A percentile compares a stretch with the other conserved stretches of the same genome.
phyloP scores from a whole-genome alignment of 1,140 invertebrate genomes.

The Gonatopus flavifemur region DNA sequence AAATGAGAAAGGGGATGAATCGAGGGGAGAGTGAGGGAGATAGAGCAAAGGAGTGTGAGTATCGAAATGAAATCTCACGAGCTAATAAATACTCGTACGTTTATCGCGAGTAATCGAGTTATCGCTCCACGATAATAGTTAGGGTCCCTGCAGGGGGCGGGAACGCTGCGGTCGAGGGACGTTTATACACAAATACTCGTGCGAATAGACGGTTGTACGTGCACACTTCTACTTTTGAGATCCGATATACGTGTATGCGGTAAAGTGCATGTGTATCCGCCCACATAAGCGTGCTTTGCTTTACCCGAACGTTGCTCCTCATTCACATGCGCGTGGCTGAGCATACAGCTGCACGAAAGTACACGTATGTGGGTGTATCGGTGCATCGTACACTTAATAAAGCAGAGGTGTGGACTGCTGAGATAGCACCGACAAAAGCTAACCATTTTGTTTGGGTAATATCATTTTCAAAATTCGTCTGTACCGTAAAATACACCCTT shows the following conservation, averaged over 20 bases:
- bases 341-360: not conserved
- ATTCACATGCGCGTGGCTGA: too few relatives aligned
- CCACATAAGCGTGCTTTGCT: constrained; percentile 31
- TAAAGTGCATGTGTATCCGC: constrained; percentile 16
- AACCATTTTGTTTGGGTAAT: constrained; percentile 11
- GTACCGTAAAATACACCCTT: too few relatives aligned
- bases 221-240: too few relatives aligned
- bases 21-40: not conserved
- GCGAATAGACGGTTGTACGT: not conserved
- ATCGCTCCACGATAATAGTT: constrained; percentile 37
- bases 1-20: not conserved
- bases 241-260: not conserved
- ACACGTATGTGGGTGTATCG: constrained; percentile 1
- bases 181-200: constrained; percentile 1
- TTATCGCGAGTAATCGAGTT: constrained; percentile 41
- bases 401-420: constrained; percentile 41
- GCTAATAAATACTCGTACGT: constrained; percentile 48
- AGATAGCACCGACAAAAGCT: constrained; percentile 33
- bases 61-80: constrained; percentile 48
- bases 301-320: constrained; percentile 7
- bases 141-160: constrained; percentile 7
- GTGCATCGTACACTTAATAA: constrained; percentile 33
- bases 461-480: constrained; percentile 7
- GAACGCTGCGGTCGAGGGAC: constrained; percentile 10
- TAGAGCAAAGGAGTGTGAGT: constrained; percentile 1